Base-by-base conservation (phyloP, 1,140 invertebrate species). In the Parasteatoda tepidariorum region DNA sequence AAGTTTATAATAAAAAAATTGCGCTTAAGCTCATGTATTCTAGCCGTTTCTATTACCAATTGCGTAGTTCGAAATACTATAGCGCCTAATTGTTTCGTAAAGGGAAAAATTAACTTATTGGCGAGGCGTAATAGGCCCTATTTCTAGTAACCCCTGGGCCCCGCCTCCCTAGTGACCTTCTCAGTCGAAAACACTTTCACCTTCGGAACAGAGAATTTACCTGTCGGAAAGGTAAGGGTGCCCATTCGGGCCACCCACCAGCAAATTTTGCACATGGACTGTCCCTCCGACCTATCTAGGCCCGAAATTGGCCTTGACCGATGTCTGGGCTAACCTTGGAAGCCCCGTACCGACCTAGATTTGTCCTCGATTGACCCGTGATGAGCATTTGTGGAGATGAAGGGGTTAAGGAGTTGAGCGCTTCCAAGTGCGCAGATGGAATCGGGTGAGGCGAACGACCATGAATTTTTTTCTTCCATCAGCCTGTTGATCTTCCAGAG, bases 221-320 rank as follows among this genome's bases (percentile, higher is more conserved):
- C 54, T 61, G 71, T 7, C 22, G 57, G 34, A 38, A 61, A 61
- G 30, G 71, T 34, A 59, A 55, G 71, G 68, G n/a, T 31, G 41
- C 41, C n/a, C 26, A 31, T 4, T 24, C 4, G 38, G 34, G 9
- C 66, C 66, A 68, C 66, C 66, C 66, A 68, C 66, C 7, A 22
- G 34, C 13, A 48, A 48, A 38, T 68, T 48, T 59, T 5, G 26
- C 41, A 9, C 61, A 24, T 66, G 74, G 61, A 54, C 74, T 54
- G 59, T 41, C 22, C 34, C 71, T 24, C 55, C 71, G 71, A 59
- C 54, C 57, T 34, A 61, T 61, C 55, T 24, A 55, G 31, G n/a
- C 22, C 71, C 24, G 18, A 38, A 6, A 33, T 15, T 62, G 57
- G 62, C 74, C 74, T 78, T 78, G 74, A 66, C 62, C 74, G 74